These are phyloP conservation scores for Saccostrea cuccullata DNA, from an alignment of 1,140 invertebrate species.

Conservation along the genomic window DNA sequence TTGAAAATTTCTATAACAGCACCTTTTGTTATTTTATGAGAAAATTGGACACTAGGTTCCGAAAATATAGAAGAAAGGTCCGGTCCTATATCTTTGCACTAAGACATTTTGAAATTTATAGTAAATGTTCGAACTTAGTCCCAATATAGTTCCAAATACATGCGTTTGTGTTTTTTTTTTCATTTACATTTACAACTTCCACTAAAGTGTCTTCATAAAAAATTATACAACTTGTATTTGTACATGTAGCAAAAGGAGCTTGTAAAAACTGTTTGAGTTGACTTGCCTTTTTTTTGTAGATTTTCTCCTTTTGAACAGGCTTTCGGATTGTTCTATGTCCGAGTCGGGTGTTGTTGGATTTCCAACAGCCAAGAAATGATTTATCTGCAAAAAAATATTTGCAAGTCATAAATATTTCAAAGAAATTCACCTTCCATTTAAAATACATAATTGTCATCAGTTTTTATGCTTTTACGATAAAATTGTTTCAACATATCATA, in stretches of 20 bases:
- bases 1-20: conserved; percentile 2
- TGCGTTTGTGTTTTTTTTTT: not conserved
- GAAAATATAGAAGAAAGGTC: conserved; percentile 6
- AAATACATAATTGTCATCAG: no score
- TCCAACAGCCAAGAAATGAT: conserved; percentile 12
- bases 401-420: no score
- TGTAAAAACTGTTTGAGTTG: not conserved
- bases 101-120: conserved; percentile 32
- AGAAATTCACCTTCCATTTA: no score
- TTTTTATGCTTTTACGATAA: no score
- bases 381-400: not conserved
- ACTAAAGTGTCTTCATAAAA: not conserved
- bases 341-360: no score
- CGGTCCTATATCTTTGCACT: conserved; percentile 9
- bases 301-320: not conserved
- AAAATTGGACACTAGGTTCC: not conserved
- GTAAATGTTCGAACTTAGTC: not conserved
- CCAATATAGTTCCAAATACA: not conserved
- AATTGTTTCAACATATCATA: no score
- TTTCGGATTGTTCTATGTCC: not conserved
- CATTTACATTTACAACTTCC: not conserved
- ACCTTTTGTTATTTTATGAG: not conserved
- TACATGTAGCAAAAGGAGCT: not conserved
- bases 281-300: not conserved
- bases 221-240: not conserved